These are phyloP conservation scores for Premnoplex brunnescens DNA, from an alignment of 2,797 vertebrate genomes.

Conservation along the genomic window DNA sequence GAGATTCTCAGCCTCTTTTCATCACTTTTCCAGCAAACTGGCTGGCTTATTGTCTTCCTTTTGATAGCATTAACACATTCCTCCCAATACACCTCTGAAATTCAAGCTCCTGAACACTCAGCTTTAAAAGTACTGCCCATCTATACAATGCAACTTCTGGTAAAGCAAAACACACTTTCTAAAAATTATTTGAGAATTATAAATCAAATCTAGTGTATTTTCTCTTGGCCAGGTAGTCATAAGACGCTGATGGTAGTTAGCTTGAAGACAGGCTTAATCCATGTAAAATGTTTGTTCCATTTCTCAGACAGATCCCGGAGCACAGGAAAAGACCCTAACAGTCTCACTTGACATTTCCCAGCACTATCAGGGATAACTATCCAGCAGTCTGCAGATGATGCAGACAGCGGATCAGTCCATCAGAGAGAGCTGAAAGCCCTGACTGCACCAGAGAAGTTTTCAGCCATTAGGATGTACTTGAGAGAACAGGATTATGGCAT, in stretches of 20 bases:
- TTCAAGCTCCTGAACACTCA: background rate
- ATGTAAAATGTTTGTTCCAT: background rate
- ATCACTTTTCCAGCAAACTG: background rate
- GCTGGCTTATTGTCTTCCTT: background rate
- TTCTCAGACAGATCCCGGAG: background rate
- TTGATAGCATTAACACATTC: background rate
- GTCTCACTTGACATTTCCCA: background rate
- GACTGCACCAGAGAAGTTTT: background rate
- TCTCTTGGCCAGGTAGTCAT: background rate
- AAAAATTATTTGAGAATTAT: background rate
- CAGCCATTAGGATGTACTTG: background rate
- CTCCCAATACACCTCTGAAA: background rate
- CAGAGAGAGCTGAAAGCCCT: background rate
- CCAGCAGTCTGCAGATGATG: background rate
- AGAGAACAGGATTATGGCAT: background rate
- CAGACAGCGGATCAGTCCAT: background rate
- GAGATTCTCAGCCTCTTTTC: background rate
- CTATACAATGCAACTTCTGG: background rate
- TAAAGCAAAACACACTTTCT: background rate
- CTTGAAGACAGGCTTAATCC: background rate
- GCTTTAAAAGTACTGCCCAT: background rate
- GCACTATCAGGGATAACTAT: background rate
- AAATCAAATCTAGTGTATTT: background rate
- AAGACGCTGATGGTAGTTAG: background rate
- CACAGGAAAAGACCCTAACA: background rate